phyloP scores from a whole-genome alignment of 2,888 invertebrate species.

The Scelioninae gen. 2 region DNA sequence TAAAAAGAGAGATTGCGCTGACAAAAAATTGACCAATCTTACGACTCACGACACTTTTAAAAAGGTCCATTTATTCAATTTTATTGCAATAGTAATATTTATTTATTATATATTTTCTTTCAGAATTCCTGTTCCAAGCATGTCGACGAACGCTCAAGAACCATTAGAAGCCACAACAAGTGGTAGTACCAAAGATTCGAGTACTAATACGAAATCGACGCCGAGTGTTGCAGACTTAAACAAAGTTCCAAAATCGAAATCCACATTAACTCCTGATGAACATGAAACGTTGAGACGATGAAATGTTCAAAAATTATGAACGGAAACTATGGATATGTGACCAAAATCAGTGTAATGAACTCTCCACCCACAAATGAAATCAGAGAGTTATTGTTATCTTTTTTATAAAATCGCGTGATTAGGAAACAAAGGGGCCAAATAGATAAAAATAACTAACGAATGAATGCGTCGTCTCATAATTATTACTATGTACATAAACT shows the following conservation, averaged over 20 bases:
- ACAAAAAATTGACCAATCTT: no score
- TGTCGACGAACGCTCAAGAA: constrained; percentile 40
- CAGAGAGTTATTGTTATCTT: constrained; percentile 25
- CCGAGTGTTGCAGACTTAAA: constrained; percentile 58
- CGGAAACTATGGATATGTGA: constrained; percentile 42
- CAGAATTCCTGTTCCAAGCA: constrained; percentile 63
- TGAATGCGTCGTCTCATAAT: constrained; percentile 34
- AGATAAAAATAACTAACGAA: constrained; percentile 17
- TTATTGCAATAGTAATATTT: not conserved
- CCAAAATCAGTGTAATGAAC: not conserved
- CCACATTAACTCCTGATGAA: constrained; percentile 78
- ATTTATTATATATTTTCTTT: constrained; percentile 13
- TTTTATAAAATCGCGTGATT: constrained; percentile 26
- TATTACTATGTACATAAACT: constrained; percentile 48
- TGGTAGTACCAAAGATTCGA: constrained; percentile 31
- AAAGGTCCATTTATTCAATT: no score
- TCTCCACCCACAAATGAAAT: not conserved
- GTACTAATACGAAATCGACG: not conserved
- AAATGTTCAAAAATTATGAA: constrained; percentile 83
- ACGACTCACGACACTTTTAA: no score
- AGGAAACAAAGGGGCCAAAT: constrained; percentile 15
- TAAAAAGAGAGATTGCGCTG: no score
- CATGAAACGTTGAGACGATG: constrained; percentile 80
- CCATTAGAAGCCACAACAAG: constrained; percentile 42
- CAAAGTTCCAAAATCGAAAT: constrained; percentile 46